Evolutionary conservation across 2,797 vertebrate species (phyloP).

Genomic region (Rhodeus uyekii): DNA sequence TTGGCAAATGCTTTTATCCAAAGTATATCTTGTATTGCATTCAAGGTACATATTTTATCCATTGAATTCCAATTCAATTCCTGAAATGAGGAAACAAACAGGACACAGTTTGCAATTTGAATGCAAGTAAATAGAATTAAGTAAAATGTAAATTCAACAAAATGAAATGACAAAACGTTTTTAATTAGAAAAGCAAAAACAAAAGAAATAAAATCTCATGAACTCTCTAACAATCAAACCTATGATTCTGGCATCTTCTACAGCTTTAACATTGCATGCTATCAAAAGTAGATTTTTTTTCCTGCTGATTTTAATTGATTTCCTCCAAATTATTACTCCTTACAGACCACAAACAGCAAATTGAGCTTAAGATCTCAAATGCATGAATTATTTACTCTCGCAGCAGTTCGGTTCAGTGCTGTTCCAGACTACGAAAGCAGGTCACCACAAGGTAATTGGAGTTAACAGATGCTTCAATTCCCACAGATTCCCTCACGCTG

Average conservation of each 20-base stretch:
- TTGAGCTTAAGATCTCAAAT: conserved; percentile 18
- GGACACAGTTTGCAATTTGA: background rate
- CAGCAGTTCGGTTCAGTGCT: conserved; percentile 37
- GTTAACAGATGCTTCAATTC: conserved; percentile 69
- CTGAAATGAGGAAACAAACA: background rate
- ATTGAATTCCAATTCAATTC: background rate
- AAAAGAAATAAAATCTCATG: background rate
- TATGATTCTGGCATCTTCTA: background rate
- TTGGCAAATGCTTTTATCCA: no score
- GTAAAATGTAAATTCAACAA: no score
- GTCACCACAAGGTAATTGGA: conserved; percentile 69
- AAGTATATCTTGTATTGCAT: background rate
- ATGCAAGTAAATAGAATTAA: background rate
- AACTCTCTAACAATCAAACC: background rate
- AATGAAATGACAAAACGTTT: background rate
- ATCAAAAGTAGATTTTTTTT: background rate
- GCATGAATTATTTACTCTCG: conserved; percentile 19
- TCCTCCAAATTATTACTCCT: background rate
- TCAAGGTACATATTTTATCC: no score
- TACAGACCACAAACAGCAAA: conserved; percentile 6
- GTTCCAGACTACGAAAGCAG: conserved; percentile 58
- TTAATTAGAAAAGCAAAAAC: background rate
- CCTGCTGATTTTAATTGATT: background rate
- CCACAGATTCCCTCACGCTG: conserved; percentile 60
- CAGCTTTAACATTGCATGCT: background rate